A percentile compares a stretch with the other conserved stretches of the same genome.
phyloP scores from a whole-genome alignment of 35 echinoderm and acorn worm genomes.

The Heliocidaris erythrogramma region DNA sequence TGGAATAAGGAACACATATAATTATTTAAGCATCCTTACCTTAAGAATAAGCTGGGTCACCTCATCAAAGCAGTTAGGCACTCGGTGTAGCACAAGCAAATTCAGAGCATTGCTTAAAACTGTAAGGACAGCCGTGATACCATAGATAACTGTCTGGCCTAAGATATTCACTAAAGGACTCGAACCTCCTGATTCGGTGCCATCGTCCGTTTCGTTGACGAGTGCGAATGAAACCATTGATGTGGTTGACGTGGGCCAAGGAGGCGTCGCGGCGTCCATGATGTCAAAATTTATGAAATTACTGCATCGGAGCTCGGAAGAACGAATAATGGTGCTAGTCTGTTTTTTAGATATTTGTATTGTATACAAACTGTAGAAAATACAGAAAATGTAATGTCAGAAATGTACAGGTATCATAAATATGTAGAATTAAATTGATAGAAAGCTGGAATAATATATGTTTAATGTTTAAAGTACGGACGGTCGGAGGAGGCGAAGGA shows the following conservation, averaged over 20 bases:
- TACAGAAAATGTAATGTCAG: too few species aligned
- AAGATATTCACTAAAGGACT: neutral
- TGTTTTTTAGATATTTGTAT: too few species aligned
- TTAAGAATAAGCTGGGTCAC: neutral
- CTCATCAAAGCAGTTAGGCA: conserved; percentile 28
- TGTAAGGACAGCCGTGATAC: neutral
- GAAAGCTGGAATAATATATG: too few species aligned
- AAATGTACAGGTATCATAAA: too few species aligned
- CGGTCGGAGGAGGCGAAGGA: too few species aligned
- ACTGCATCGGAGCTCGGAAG: neutral
- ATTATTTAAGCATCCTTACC: neutral
- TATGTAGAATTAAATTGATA: too few species aligned
- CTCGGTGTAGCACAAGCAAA: neutral
- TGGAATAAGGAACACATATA: too few species aligned
- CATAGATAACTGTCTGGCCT: neutral
- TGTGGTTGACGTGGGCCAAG: neutral
- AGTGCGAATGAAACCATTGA: neutral
- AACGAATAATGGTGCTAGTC: too few species aligned
- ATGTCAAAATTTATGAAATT: neutral
- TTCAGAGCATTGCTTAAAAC: neutral
- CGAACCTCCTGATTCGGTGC: neutral
- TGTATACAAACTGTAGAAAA: too few species aligned
- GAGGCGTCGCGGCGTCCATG: neutral
- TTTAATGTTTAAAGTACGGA: too few species aligned
- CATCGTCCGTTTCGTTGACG: neutral